A percentile compares a stretch with the other conserved stretches of the same genome.
Conservation (phyloP, 2,113 vertebrate species). For the Halichoeres trimaculatus region DNA sequence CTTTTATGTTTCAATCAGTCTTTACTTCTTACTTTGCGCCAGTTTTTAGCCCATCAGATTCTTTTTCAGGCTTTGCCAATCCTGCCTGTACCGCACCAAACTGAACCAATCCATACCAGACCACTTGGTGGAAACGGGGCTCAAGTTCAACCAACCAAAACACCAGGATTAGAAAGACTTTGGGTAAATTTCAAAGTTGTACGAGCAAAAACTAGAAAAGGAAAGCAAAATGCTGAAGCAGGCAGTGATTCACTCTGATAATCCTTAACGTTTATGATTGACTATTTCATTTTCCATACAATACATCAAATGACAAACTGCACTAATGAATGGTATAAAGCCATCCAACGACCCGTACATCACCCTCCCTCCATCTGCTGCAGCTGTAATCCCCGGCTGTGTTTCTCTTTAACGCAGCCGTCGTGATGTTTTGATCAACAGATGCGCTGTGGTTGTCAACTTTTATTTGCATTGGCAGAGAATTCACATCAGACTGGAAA, state of each 20-base stretch:
- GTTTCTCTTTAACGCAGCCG: neutral
- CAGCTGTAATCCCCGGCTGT: conserved; percentile 44
- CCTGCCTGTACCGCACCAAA: too few species aligned
- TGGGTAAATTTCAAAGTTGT: too few species aligned
- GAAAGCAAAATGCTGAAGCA: too few species aligned
- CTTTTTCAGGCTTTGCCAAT: too few species aligned
- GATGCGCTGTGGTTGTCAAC: conserved; percentile 24
- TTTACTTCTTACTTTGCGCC: too few species aligned
- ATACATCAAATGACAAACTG: neutral
- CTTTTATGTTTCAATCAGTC: too few species aligned
- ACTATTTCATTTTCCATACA: neutral
- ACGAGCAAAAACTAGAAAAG: too few species aligned
- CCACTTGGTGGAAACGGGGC: too few species aligned
- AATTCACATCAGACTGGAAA: conserved; percentile 10
- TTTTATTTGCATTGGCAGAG: neutral
- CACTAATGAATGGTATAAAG: neutral
- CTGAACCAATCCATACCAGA: too few species aligned
- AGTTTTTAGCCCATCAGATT: too few species aligned
- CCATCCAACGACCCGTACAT: neutral
- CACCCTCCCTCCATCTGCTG: neutral
- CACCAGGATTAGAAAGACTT: too few species aligned
- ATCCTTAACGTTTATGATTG: neutral
- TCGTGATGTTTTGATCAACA: conserved; percentile 25
- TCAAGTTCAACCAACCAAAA: too few species aligned
- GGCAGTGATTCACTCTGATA: neutral